Conservation (phyloP, 2,113 vertebrate species). For the Megaceryle torquata region DNA sequence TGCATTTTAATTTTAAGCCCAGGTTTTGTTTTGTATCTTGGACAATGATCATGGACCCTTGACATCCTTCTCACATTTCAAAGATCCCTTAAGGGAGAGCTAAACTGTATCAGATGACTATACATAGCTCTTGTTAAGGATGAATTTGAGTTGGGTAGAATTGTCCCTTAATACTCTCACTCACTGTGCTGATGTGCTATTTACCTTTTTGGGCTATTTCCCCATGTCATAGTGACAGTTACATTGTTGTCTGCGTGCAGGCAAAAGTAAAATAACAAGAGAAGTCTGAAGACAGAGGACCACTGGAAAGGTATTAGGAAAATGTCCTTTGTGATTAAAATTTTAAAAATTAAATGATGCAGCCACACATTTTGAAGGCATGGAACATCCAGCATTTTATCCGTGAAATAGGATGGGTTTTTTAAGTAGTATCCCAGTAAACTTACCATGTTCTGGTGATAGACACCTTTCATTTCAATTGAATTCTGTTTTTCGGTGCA, state of each 20-base stretch:
- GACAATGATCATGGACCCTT: background rate
- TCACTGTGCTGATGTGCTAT: background rate
- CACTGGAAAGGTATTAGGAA: background rate
- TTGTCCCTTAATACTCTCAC: background rate
- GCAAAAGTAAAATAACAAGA: background rate
- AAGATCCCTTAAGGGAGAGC: background rate
- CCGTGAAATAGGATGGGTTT: background rate
- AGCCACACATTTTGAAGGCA: accelerated
- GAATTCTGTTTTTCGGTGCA: background rate
- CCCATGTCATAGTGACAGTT: background rate
- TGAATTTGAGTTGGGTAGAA: background rate
- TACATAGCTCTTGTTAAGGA: background rate
- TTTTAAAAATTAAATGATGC: background rate
- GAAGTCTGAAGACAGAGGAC: background rate
- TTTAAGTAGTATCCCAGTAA: background rate
- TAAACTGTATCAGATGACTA: background rate
- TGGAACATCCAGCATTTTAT: background rate
- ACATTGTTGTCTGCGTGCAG: background rate
- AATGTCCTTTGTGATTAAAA: background rate
- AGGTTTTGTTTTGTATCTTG: background rate
- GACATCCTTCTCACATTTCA: background rate
- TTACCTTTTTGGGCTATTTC: background rate
- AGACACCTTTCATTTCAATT: background rate
- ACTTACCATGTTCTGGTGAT: background rate
- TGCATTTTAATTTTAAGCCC: background rate